Evolutionary conservation across 2,113 vertebrate genomes (phyloP).

Genomic region (Hippocampus guttulatus): DNA sequence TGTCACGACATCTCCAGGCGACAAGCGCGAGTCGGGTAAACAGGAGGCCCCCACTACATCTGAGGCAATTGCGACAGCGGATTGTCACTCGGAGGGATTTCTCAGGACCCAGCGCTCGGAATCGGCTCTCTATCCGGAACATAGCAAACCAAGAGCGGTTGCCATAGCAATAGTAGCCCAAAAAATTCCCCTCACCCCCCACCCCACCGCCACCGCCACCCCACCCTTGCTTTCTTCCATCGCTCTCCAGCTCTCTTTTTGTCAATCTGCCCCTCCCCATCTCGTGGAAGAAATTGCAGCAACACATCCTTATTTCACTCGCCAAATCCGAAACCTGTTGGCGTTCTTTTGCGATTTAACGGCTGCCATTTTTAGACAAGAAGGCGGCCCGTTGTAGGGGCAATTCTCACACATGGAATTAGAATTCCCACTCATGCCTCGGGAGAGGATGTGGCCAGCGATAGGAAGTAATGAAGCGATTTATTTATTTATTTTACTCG

Average conservation of each 20-base stretch:
- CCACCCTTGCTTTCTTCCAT: background rate
- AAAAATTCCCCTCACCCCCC: slow-evolving; percentile 7
- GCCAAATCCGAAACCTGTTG: background rate
- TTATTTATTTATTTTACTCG: no score
- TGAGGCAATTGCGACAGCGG: background rate
- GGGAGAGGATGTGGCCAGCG: background rate
- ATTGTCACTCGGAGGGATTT: slow-evolving; percentile 7
- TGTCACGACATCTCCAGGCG: background rate
- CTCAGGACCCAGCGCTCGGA: slow-evolving; percentile 10
- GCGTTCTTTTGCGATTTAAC: slow-evolving; percentile 5
- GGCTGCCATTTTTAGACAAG: slow-evolving; percentile 2
- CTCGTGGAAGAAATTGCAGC: background rate
- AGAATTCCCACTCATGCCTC: background rate
- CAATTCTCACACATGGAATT: background rate
- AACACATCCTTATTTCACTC: background rate
- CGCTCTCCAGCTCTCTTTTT: background rate
- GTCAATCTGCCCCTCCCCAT: background rate
- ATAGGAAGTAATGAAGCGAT: background rate
- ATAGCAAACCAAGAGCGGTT: slow-evolving; percentile 45
- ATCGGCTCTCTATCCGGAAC: slow-evolving; percentile 23
- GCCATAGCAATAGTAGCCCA: slow-evolving; percentile 47
- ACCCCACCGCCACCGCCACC: no score
- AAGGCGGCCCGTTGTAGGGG: background rate
- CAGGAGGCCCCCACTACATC: background rate
- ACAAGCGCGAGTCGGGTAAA: background rate